Conservation (phyloP, 1,140 invertebrate species). For the Tenebrio molitor region DNA sequence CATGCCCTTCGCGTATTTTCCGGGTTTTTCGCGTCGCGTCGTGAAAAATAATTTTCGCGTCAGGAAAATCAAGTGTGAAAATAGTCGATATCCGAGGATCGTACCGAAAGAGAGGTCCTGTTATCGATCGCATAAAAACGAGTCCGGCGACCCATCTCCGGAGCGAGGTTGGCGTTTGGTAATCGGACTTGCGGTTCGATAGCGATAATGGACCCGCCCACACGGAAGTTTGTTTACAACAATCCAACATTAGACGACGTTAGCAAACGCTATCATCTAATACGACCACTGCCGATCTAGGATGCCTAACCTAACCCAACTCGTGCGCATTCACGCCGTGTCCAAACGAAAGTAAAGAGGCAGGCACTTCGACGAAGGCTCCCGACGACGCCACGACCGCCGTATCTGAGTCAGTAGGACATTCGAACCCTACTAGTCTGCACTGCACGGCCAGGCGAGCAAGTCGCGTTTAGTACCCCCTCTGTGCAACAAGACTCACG, state of each 20-base stretch:
- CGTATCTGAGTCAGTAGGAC: conserved; percentile 68
- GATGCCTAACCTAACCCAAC: conserved; percentile 57
- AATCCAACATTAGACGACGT: conserved; percentile 52
- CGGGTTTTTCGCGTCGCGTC: no score
- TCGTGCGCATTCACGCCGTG: conserved; percentile 55
- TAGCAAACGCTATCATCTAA: conserved; percentile 44
- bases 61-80: no score
- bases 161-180: not conserved
- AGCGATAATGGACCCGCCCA: conserved; percentile 48
- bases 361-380: conserved; percentile 63
- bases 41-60: no score
- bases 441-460: conserved; percentile 41
- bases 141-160: conserved; percentile 15
- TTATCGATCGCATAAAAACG: conserved; percentile 4
- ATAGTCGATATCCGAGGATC: no score
- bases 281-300: conserved; percentile 28
- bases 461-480: conserved; percentile 45
- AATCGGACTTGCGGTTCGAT: conserved; percentile 25
- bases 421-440: conserved; percentile 52
- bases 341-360: conserved; percentile 68
- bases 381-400: conserved; percentile 67
- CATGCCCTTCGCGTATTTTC: no score
- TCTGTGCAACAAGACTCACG: conserved; percentile 33
- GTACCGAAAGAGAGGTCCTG: no score
- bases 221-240: conserved; percentile 55